Conservation (phyloP, 2,888 invertebrate genomes). For the Ophioninae sp. region DNA sequence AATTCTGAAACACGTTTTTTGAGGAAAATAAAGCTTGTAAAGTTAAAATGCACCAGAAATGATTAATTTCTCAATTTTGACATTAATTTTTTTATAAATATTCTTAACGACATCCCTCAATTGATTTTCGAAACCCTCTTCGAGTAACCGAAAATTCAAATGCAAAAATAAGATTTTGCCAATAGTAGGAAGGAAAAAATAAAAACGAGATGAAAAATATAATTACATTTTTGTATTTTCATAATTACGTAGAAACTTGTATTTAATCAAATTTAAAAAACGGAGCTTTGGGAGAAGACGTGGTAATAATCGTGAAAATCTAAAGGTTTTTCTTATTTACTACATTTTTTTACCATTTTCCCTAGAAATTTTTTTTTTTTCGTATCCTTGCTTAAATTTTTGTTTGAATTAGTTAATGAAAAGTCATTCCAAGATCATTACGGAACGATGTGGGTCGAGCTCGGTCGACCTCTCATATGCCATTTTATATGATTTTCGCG, state of each 20-base stretch:
- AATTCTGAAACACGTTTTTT: neutral
- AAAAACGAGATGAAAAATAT: no score
- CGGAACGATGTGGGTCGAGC: neutral
- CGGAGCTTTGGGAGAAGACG: neutral
- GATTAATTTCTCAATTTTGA: no score
- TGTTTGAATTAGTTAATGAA: neutral
- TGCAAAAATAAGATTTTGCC: no score
- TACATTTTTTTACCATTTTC: neutral
- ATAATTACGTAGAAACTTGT: neutral
- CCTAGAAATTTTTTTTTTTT: neutral
- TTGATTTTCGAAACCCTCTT: no score
- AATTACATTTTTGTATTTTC: neutral
- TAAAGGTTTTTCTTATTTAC: neutral
- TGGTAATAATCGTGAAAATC: neutral
- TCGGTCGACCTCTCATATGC: neutral
- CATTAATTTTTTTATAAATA: no score
- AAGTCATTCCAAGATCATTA: conserved; percentile 2
- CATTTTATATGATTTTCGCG: neutral
- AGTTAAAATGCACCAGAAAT: no score
- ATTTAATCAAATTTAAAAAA: neutral
- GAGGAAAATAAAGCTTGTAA: no score
- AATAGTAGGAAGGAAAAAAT: no score
- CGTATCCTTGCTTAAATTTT: neutral
- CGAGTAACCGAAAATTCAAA: no score
- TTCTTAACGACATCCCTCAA: no score